A percentile compares a stretch with the other conserved stretches of the same genome.
Evolutionary conservation across 2,797 vertebrate genomes (phyloP).

Genomic region (Acropternis orthonyx): DNA sequence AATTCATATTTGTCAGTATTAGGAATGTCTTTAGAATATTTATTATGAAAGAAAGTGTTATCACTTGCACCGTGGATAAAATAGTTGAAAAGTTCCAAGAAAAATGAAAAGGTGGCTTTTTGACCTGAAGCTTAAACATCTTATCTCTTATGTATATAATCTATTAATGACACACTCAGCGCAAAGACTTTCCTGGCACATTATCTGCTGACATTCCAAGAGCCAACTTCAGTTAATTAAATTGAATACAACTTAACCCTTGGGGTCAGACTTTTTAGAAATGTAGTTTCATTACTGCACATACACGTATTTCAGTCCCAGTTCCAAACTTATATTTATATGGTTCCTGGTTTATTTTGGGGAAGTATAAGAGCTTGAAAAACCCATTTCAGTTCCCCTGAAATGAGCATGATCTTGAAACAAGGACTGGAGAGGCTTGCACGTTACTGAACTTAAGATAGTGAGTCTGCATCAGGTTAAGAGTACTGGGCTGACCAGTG

Average conservation of each 20-base stretch:
- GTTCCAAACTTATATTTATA: neutral
- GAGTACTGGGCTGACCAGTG: neutral
- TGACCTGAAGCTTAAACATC: conserved; percentile 51
- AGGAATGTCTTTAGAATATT: conserved; percentile 13
- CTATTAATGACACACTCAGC: conserved; percentile 30
- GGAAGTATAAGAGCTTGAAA: neutral
- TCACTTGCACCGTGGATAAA: conserved; percentile 9
- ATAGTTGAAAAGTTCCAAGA: conserved; percentile 11
- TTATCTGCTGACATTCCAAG: conserved; percentile 18
- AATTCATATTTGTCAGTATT: neutral
- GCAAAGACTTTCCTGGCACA: conserved; percentile 37
- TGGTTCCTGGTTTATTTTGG: neutral
- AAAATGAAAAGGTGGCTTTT: conserved; percentile 9
- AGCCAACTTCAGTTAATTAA: conserved; percentile 29
- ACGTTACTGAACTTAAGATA: neutral
- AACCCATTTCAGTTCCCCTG: neutral
- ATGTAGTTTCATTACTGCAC: neutral
- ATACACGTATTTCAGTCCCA: neutral
- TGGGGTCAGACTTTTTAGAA: neutral
- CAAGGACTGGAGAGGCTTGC: neutral
- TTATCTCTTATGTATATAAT: conserved; percentile 44
- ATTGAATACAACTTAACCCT: neutral
- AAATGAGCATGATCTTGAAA: neutral
- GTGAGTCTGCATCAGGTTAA: neutral
- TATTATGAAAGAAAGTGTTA: conserved; percentile 24